Percentiles rank a stretch among this genome's conserved stretches.
Evolutionary conservation across 1,140 invertebrate species (phyloP).

Genomic region (Ceratitis capitata): DNA sequence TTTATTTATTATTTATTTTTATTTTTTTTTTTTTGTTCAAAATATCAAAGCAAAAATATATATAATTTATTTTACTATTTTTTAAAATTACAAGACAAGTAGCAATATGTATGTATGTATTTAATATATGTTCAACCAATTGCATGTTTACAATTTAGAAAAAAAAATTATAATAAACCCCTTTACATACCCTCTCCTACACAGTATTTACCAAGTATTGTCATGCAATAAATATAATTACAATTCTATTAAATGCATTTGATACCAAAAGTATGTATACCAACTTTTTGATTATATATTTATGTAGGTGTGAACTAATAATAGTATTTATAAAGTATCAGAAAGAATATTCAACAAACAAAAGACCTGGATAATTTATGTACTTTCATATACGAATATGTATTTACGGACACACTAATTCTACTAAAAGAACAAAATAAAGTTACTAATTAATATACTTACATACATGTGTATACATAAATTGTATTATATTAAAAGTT

Average conservation of each 20-base stretch:
- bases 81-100: not conserved
- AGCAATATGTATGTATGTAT: not conserved
- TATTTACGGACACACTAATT: no score
- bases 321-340: not conserved
- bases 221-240: not conserved
- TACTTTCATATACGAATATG: not conserved
- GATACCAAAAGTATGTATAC: constrained; percentile 3
- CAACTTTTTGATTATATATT: not conserved
- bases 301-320: no score
- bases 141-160: not conserved
- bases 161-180: not conserved
- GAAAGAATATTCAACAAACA: not conserved
- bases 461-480: not conserved
- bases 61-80: not conserved
- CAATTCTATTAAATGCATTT: not conserved
- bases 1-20: no score
- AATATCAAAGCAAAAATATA: not conserved
- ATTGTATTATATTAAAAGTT: not conserved
- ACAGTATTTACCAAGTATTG: not conserved
- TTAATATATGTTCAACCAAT: not conserved
- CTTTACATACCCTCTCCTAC: not conserved
- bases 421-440: not conserved
- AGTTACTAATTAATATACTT: constrained; percentile 16
- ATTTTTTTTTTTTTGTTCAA: no score
- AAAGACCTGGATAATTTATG: not conserved